A percentile compares a stretch with the other conserved stretches of the same genome.
phyloP scores from a whole-genome alignment of 2,888 invertebrate species.

The Hoplodrina blanda region DNA sequence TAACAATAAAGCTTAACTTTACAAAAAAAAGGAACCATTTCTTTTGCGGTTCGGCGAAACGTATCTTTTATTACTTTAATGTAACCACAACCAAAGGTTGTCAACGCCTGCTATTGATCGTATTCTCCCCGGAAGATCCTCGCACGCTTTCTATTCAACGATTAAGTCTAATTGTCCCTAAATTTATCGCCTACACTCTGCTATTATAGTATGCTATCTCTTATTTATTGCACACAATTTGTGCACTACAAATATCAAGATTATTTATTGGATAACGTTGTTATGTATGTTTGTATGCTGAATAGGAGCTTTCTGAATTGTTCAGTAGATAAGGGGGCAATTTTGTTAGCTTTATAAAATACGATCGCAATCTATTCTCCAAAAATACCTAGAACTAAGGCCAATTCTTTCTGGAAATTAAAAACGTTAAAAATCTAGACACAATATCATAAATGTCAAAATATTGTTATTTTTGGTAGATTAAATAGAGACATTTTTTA shows the following conservation, averaged over 20 bases:
- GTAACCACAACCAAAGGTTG: conserved; percentile 67
- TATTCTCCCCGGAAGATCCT: conserved; percentile 79
- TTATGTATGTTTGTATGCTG: not conserved
- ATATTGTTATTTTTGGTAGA: too few relatives aligned
- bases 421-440: too few relatives aligned
- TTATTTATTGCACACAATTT: conserved; percentile 64
- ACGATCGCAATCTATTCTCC: too few relatives aligned
- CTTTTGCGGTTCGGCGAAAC: too few relatives aligned
- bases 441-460: too few relatives aligned
- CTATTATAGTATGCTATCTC: conserved; percentile 71
- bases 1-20: too few relatives aligned
- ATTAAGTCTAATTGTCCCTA: conserved; percentile 87
- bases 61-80: not conserved
- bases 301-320: conserved; percentile 12
- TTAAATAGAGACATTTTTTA: too few relatives aligned
- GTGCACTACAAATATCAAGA: conserved; percentile 44
- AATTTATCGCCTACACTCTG: conserved; percentile 83
- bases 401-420: too few relatives aligned
- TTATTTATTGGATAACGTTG: conserved; percentile 48
- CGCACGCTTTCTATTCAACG: conserved; percentile 82
- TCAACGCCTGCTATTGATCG: conserved; percentile 79
- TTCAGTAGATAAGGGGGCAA: not conserved
- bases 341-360: too few relatives aligned
- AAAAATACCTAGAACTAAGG: too few relatives aligned
- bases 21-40: too few relatives aligned